phyloP scores from a whole-genome alignment of 2,797 vertebrate species.

The Cynopterus sphinx region DNA sequence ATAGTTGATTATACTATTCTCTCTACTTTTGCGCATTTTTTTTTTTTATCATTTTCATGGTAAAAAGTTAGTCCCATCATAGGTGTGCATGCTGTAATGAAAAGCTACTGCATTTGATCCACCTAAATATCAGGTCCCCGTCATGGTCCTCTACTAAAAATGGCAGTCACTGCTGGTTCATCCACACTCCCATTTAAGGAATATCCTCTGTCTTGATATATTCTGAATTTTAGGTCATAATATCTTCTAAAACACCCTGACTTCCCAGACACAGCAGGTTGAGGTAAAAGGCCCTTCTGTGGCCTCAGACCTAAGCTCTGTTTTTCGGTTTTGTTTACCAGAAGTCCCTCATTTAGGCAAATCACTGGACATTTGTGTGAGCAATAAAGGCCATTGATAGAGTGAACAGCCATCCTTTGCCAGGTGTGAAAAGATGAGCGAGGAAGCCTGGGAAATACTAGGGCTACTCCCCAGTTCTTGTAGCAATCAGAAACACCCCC shows the following conservation, averaged over 20 bases:
- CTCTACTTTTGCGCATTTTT: neutral
- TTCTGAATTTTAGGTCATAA: neutral
- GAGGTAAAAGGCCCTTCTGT: neutral
- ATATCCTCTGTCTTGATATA: neutral
- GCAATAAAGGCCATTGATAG: neutral
- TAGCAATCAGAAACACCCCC: neutral
- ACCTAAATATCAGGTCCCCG: too few species aligned
- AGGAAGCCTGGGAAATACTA: neutral
- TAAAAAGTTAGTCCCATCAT: neutral
- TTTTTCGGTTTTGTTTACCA: neutral
- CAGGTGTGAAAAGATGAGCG: neutral
- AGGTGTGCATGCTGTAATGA: neutral
- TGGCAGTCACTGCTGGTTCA: too few species aligned
- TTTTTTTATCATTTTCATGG: neutral
- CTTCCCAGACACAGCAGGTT: neutral
- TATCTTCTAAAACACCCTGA: neutral
- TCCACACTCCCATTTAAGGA: neutral
- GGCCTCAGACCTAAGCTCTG: neutral
- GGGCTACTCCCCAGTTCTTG: neutral
- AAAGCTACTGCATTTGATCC: neutral
- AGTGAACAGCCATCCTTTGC: neutral
- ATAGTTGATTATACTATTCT: neutral
- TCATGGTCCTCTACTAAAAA: neutral
- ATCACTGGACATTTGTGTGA: neutral
- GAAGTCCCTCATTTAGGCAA: neutral